Evolutionary conservation across 2,888 invertebrate species (phyloP), one percentile per base, ranked within the genome.

Genomic region (Metallyticus violacea): DNA sequence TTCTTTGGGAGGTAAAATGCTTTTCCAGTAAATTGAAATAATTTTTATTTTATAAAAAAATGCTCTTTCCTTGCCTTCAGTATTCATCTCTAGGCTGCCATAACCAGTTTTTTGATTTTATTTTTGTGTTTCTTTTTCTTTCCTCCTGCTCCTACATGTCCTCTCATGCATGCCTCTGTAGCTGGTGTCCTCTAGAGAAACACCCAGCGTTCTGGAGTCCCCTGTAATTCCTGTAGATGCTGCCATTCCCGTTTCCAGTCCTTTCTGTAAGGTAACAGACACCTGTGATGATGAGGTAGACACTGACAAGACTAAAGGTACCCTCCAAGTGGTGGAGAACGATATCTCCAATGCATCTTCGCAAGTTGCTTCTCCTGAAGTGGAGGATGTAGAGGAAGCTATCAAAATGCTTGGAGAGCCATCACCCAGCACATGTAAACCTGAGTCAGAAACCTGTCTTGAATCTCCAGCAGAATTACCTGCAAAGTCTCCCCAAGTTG

Each of bases 321-420:
- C 80, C 85, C 85, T 40, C 79, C 85, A 78, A 40, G 26, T 27
- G 26, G 26, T 78, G 76, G 83, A 79, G 30, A 84, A 26, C 29
- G 80, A 82, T 79, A 81, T 79, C 79, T 87, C 88, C 40, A 82
- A 86, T 83, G 82, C 82, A 7, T 86, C 88, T 26, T 86, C 88
- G 30, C 87, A 86, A 79, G 80, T 40, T 25, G 28, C 29, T 78
- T 85, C 85, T 5, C 88, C 88, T 77, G 88, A 88, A 28, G 82
- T 85, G 25, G 89, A 89, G n/a, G 88, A 88, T 26, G 88, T 88
- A 7, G 90, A 90, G 77, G 85, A 88, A n/a, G 90, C 88, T 27
- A 90, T 79, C n/a, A n/a, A 27, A 26, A 22, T 28, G 85, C 88
- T 79, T 83, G 84, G 27, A 79, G 77, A 81, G 26, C 79, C 28